Conservation (phyloP, 2,888 invertebrate species). For the Empis livida region DNA sequence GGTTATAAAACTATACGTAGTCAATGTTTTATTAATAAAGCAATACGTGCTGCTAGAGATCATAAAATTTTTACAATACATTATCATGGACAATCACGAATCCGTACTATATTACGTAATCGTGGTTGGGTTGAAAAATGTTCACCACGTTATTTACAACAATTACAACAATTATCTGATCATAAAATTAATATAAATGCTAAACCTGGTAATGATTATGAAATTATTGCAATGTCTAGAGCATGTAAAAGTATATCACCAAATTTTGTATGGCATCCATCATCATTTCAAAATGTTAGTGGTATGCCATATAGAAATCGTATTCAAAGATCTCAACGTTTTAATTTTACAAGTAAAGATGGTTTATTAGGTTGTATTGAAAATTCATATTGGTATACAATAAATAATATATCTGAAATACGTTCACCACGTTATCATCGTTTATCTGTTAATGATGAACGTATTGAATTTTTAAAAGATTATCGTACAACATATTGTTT, state of each 20-base stretch:
- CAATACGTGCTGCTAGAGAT: background rate
- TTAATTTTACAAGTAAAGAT: slow-evolving; percentile 40
- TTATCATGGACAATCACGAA: slow-evolving; percentile 24
- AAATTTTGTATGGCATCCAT: slow-evolving; percentile 58
- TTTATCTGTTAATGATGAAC: slow-evolving; percentile 24
- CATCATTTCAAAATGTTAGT: slow-evolving; percentile 11
- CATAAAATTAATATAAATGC: slow-evolving; percentile 24
- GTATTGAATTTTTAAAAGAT: slow-evolving; percentile 38
- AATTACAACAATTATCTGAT: slow-evolving; percentile 26
- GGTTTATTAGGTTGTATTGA: slow-evolving; percentile 34
- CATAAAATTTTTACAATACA: slow-evolving; percentile 27
- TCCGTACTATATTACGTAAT: slow-evolving; percentile 40
- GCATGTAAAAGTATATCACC: slow-evolving; percentile 48
- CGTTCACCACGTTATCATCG: slow-evolving; percentile 53
- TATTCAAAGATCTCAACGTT: slow-evolving; percentile 19
- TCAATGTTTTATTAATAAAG: background rate
- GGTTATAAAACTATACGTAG: too few species aligned
- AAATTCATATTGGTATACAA: slow-evolving; percentile 26
- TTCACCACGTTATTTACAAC: slow-evolving; percentile 24
- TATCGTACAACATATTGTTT: slow-evolving; percentile 68
- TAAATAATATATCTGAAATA: slow-evolving; percentile 33
- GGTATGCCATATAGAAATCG: slow-evolving; percentile 27
- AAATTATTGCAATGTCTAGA: slow-evolving; percentile 41
- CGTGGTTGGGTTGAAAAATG: slow-evolving; percentile 66
- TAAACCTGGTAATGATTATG: slow-evolving; percentile 27